Percentiles rank a stretch among this genome's conserved stretches.
phyloP scores from a whole-genome alignment of 2,113 vertebrate species.

The Campylorhamphus procurvoides region DNA sequence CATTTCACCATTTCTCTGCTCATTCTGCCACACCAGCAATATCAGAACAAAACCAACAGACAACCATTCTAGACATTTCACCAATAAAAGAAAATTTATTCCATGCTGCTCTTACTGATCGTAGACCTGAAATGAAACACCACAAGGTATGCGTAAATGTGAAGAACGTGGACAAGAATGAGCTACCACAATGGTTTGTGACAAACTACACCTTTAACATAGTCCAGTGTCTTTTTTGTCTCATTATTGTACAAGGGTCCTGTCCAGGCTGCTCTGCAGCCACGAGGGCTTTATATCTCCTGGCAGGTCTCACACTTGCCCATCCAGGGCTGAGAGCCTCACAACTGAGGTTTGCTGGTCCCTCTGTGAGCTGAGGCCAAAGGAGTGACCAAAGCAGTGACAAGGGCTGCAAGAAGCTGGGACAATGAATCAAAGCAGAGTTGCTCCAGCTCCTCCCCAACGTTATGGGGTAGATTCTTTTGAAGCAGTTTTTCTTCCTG shows the following conservation, averaged over 20 bases:
- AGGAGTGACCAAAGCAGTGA: not conserved
- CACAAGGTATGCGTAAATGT: not conserved
- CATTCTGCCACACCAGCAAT: not conserved
- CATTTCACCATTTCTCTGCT: not conserved
- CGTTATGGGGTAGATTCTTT: not conserved
- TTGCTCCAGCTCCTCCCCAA: not conserved
- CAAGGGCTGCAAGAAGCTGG: not conserved
- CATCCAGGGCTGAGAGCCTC: not conserved
- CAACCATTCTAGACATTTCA: not conserved
- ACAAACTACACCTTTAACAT: not conserved
- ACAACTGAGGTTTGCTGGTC: not conserved
- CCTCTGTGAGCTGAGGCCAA: not conserved
- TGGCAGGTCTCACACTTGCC: fast-evolving
- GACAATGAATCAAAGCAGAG: not conserved
- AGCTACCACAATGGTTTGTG: not conserved
- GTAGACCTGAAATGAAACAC: not conserved
- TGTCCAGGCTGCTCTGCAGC: not conserved
- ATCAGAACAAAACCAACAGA: not conserved
- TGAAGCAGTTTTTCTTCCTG: not conserved
- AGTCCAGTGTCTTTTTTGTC: not conserved
- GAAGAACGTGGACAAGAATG: not conserved
- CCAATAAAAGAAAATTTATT: not conserved
- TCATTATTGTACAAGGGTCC: not conserved
- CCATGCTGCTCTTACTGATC: not conserved
- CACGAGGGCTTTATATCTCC: not conserved